Conservation (phyloP, 2,797 vertebrate species). For the Alfaro cultratus region DNA sequence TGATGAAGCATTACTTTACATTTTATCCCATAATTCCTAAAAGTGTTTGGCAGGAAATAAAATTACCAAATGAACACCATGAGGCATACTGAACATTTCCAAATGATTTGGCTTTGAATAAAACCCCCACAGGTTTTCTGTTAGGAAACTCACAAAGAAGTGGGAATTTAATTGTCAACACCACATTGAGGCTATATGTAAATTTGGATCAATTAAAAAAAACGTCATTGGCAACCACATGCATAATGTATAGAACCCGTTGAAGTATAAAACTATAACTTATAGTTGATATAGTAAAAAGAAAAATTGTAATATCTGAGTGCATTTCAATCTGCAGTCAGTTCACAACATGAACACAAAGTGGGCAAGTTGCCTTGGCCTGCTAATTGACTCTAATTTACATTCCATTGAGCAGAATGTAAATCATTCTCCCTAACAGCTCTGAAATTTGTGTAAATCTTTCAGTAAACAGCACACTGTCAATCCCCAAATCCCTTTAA, state of each 20-base stretch:
- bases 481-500: background rate
- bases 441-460: slow-evolving; percentile 10
- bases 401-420: slow-evolving; percentile 29
- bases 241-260: background rate
- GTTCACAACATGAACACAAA: slow-evolving; percentile 22
- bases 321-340: slow-evolving; percentile 31
- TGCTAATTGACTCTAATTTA: slow-evolving; percentile 26
- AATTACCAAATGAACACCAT: background rate
- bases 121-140: background rate
- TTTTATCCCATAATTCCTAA: background rate
- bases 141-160: background rate
- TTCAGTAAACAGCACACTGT: slow-evolving; percentile 1
- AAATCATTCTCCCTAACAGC: slow-evolving; percentile 28
- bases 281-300: background rate
- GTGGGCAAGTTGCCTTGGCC: slow-evolving; percentile 2
- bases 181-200: background rate
- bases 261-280: background rate
- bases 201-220: background rate
- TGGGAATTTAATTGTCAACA: background rate
- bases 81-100: background rate
- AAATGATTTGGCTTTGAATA: background rate
- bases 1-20: background rate
- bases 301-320: slow-evolving; percentile 17
- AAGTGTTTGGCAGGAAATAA: background rate
- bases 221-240: background rate